Percentiles rank a stretch among this genome's conserved stretches.
Evolutionary conservation across 2,797 vertebrate genomes (phyloP).

Genomic region (Gallirallus australis): DNA sequence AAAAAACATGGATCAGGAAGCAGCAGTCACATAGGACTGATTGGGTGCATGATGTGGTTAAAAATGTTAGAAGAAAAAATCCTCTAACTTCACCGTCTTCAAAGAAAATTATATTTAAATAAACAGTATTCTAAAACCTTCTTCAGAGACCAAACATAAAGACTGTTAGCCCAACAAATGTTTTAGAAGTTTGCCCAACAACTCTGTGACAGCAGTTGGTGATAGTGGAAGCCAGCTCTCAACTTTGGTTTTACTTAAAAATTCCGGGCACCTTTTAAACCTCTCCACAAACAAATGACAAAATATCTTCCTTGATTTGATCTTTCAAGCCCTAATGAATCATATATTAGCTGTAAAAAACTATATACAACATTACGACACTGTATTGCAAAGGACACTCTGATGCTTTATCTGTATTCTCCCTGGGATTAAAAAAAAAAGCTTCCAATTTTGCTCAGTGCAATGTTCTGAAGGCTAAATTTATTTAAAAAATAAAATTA

Average conservation of each 20-base stretch:
- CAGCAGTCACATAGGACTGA: background rate
- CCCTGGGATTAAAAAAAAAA: background rate
- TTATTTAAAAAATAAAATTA: background rate
- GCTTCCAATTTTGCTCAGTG: slow-evolving; percentile 70
- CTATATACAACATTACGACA: background rate
- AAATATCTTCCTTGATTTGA: background rate
- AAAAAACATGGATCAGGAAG: background rate
- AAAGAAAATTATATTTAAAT: background rate
- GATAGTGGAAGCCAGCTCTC: background rate
- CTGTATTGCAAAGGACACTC: background rate
- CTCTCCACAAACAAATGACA: background rate
- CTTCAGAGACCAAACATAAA: background rate
- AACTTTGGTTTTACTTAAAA: background rate
- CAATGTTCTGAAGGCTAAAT: slow-evolving; percentile 55
- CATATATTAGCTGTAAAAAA: background rate
- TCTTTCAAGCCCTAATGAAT: background rate
- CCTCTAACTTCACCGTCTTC: background rate
- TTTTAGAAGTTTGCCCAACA: background rate
- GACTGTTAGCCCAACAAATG: background rate
- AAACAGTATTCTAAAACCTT: background rate
- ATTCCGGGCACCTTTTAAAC: background rate
- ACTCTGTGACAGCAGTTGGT: background rate
- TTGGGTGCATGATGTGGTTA: background rate
- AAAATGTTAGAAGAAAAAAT: background rate
- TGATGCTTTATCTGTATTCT: background rate